Evolutionary conservation across 2,888 invertebrate species (phyloP).

Genomic region (Lasioglossum morio): DNA sequence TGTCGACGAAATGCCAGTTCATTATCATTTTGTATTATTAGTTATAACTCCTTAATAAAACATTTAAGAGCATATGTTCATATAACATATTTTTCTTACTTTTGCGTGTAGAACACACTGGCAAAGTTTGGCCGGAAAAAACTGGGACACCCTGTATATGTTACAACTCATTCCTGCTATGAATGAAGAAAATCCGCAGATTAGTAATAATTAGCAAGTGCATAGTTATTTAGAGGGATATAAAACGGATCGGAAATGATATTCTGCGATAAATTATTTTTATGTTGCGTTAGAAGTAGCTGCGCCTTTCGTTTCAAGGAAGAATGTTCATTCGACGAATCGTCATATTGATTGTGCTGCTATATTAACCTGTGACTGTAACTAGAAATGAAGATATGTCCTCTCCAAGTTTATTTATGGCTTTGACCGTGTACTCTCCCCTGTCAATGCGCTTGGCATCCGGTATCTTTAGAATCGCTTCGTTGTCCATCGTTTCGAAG

Average conservation of each 20-base stretch:
- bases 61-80: no score
- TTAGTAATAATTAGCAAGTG: neutral
- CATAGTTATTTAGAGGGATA: neutral
- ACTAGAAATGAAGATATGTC: constrained; percentile 92
- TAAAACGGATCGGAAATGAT: neutral
- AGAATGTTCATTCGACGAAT: neutral
- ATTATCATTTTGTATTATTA: no score
- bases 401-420: constrained; percentile 93
- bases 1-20: no score
- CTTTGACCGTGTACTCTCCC: constrained; percentile 94
- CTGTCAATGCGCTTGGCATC: constrained; percentile 92
- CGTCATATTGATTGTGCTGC: neutral
- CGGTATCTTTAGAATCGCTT: constrained; percentile 91
- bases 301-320: neutral
- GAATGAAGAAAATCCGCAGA: neutral
- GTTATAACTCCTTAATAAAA: no score
- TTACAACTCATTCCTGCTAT: no score
- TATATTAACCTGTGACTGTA: constrained; percentile 89
- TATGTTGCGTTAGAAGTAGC: neutral
- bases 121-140: no score
- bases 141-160: no score
- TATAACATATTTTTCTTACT: no score
- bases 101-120: no score
- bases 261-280: neutral
- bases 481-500: constrained; percentile 85